phyloP scores from a whole-genome alignment of 2,113 vertebrate species.

The Myocastor coypus region DNA sequence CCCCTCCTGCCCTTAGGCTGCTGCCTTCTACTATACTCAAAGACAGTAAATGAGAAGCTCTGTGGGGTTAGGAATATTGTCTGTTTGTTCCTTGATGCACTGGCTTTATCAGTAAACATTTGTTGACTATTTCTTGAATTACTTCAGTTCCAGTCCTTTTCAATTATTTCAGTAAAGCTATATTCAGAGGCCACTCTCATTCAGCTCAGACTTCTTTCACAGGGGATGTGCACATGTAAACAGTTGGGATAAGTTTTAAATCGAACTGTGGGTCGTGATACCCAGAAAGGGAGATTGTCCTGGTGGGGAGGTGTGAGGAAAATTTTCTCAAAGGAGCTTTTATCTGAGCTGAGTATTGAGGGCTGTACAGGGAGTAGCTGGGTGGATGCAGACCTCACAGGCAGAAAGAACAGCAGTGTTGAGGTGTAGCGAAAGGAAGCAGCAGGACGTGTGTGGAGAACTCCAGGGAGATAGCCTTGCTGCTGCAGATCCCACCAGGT shows the following conservation, averaged over 20 bases:
- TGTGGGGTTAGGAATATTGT: neutral
- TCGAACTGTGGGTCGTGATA: neutral
- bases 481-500: neutral
- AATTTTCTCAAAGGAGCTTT: neutral
- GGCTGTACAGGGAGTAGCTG: neutral
- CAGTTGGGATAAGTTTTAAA: neutral
- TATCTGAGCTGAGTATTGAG: neutral
- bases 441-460: neutral
- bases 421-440: neutral
- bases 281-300: neutral
- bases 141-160: neutral
- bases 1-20: neutral
- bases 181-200: neutral
- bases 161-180: neutral
- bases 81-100: neutral
- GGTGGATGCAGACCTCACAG: neutral
- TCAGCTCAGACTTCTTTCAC: neutral
- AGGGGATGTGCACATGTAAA: neutral
- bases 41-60: neutral
- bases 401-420: constrained; percentile 7
- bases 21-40: neutral
- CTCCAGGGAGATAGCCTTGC: neutral
- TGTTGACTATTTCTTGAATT: constrained; percentile 14
- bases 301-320: neutral
- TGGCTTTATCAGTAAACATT: neutral